Evolutionary conservation across 2,888 invertebrate genomes (phyloP).

Genomic region (Drosophila borealis): DNA sequence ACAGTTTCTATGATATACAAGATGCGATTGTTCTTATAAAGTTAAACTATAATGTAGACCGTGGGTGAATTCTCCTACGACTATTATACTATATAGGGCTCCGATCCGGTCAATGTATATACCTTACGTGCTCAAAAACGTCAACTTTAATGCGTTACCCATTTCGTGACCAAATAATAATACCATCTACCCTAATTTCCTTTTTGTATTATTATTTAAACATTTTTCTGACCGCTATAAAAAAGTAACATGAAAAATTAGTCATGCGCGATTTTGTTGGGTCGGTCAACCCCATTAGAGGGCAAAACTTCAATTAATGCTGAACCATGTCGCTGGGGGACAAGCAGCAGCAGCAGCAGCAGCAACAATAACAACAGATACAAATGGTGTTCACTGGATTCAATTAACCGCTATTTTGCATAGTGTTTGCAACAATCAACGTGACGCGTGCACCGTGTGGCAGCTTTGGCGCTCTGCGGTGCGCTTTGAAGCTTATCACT

Average conservation of each 20-base stretch:
- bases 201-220: not conserved
- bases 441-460: constrained; percentile 21
- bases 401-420: constrained; percentile 79
- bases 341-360: constrained; percentile 24
- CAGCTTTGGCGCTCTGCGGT: constrained; percentile 20
- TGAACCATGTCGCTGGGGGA: constrained; percentile 41
- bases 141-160: no score
- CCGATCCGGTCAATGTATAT: no score
- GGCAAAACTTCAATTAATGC: constrained; percentile 76
- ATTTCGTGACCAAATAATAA: not conserved
- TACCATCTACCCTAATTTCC: not conserved
- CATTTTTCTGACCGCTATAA: constrained; percentile 14
- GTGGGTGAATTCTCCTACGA: no score
- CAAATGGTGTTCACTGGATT: constrained; percentile 75
- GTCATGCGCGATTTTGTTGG: constrained; percentile 70
- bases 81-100: no score
- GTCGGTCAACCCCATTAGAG: constrained; percentile 65
- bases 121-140: no score
- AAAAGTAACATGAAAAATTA: constrained; percentile 67
- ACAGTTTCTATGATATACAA: no score
- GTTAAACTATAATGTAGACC: no score
- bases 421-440: constrained; percentile 33
- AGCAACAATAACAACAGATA: constrained; percentile 39
- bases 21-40: no score
- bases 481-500: constrained; percentile 51